phyloP scores from a whole-genome alignment of 2,797 vertebrate species.

The Phoebastria nigripes region DNA sequence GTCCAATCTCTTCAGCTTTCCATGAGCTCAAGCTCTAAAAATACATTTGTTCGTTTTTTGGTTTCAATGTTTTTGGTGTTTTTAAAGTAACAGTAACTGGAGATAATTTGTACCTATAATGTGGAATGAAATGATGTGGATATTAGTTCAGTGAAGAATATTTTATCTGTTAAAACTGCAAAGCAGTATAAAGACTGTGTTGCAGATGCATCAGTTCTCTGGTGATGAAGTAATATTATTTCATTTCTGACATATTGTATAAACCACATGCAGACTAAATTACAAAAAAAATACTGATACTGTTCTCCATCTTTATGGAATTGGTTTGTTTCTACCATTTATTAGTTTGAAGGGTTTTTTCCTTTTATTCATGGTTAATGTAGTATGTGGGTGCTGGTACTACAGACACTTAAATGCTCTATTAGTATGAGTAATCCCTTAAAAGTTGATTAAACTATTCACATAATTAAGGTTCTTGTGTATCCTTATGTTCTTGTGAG shows the following conservation, averaged over 20 bases:
- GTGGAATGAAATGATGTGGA: not conserved
- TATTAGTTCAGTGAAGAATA: not conserved
- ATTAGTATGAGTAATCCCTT: not conserved
- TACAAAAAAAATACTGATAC: not conserved
- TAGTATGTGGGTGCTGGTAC: not conserved
- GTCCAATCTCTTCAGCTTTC: not conserved
- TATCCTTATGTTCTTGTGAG: not conserved
- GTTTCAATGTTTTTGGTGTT: not conserved
- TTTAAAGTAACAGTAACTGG: not conserved
- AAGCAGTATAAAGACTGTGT: not conserved
- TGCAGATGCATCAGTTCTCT: not conserved
- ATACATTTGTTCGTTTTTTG: fast-evolving
- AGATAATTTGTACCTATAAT: not conserved
- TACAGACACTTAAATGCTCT: not conserved
- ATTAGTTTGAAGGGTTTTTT: not conserved
- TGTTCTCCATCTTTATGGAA: not conserved
- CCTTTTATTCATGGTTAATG: not conserved
- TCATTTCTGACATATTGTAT: not conserved
- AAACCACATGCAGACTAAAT: not conserved
- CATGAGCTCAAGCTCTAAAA: not conserved
- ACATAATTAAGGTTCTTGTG: not conserved
- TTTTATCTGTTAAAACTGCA: not conserved
- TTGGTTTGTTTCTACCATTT: not conserved
- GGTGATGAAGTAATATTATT: not conserved
- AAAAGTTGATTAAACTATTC: not conserved